A percentile compares a stretch with the other conserved stretches of the same genome.
Conservation (phyloP, 2,888 invertebrate genomes). For the Aethes cnicana region DNA sequence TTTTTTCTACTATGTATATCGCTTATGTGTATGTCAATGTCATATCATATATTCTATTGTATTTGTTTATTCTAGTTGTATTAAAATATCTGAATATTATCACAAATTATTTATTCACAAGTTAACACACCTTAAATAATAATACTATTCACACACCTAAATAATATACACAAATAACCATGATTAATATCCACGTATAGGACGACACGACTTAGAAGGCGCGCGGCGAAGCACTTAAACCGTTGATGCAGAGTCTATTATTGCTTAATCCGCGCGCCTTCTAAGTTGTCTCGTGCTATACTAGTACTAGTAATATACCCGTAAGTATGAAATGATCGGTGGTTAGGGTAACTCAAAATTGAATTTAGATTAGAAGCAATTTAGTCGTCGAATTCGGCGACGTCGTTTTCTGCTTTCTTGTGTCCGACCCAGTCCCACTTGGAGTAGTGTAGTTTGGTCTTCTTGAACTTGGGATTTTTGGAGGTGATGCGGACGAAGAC, state of each 20-base stretch:
- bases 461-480: slow-evolving; percentile 81
- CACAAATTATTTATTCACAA: slow-evolving; percentile 46
- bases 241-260: too few species aligned
- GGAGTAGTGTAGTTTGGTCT: slow-evolving; percentile 81
- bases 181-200: too few species aligned
- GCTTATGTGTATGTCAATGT: slow-evolving; percentile 33
- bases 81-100: slow-evolving; percentile 44
- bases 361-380: slow-evolving; percentile 4
- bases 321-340: slow-evolving; percentile 42
- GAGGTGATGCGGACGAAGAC: slow-evolving; percentile 85
- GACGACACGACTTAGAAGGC: too few species aligned
- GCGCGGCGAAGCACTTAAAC: too few species aligned
- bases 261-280: too few species aligned
- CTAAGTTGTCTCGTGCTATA: too few species aligned
- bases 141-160: slow-evolving; percentile 53
- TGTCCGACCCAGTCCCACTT: slow-evolving; percentile 85
- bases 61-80: slow-evolving; percentile 33
- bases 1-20: not conserved
- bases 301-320: slow-evolving; percentile 47
- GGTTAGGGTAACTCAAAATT: slow-evolving; percentile 38
- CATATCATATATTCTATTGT: slow-evolving; percentile 25
- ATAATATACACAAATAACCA: slow-evolving; percentile 43
- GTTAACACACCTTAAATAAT: slow-evolving; percentile 53
- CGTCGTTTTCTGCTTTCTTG: slow-evolving; percentile 75
- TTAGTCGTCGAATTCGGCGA: slow-evolving; percentile 74